Evolutionary conservation across 2,888 invertebrate genomes (phyloP).

Genomic region (Andrena marginata): DNA sequence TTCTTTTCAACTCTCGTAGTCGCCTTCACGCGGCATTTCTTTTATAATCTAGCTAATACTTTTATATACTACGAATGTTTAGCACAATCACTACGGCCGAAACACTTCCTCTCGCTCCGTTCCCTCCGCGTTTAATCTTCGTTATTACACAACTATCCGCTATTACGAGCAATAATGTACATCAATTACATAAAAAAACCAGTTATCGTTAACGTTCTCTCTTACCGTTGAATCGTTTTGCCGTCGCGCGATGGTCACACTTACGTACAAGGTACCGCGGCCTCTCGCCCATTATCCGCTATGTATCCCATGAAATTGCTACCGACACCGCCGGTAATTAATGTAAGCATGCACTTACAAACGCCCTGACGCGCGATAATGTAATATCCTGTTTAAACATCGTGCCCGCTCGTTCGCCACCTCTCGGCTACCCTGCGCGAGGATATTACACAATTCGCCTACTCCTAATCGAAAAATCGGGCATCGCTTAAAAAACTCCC

Average conservation of each 20-base stretch:
- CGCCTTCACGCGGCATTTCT: constrained; percentile 57
- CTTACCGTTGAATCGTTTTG: constrained; percentile 49
- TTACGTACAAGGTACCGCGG: constrained; percentile 61
- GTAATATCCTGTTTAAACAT: constrained; percentile 15
- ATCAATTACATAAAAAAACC: constrained; percentile 82
- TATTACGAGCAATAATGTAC: constrained; percentile 82
- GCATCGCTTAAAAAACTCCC: constrained; percentile 49
- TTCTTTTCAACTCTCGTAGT: constrained; percentile 54
- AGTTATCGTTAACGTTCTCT: constrained; percentile 67
- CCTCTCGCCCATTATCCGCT: constrained; percentile 29
- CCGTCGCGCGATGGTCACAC: constrained; percentile 67
- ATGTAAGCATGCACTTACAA: constrained; percentile 33
- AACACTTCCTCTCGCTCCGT: constrained; percentile 38
- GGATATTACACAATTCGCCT: constrained; percentile 41
- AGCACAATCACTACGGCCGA: constrained; percentile 73
- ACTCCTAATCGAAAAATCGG: constrained; percentile 34
- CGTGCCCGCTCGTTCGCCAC: constrained; percentile 2
- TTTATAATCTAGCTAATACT: constrained; percentile 74
- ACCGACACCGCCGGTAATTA: constrained; percentile 45
- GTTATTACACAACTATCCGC: constrained; percentile 68
- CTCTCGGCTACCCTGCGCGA: constrained; percentile 39
- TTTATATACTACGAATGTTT: constrained; percentile 75
- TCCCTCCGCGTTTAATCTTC: constrained; percentile 37
- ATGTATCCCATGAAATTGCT: constrained; percentile 42
- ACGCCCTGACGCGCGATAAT: constrained; percentile 50